Evolutionary conservation across 1,140 invertebrate genomes (phyloP).

Genomic region (Drosophila nasuta): DNA sequence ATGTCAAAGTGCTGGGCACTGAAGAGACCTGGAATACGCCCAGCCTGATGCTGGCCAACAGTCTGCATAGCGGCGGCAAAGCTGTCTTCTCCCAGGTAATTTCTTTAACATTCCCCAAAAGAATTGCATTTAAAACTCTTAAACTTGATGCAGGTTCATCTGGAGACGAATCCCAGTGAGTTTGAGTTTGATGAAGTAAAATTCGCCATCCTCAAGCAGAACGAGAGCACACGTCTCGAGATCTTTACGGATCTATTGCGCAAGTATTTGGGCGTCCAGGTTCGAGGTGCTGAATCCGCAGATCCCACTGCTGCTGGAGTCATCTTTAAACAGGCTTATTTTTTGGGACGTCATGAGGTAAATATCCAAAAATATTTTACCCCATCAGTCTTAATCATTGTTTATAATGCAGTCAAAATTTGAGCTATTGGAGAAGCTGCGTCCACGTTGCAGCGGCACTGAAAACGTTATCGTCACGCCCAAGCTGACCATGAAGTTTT

Average conservation of each 20-base stretch:
- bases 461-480: conserved; percentile 86
- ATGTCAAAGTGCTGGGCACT: conserved; percentile 91
- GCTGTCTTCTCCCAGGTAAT: conserved; percentile 93
- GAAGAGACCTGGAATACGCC: conserved; percentile 95
- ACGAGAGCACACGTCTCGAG: conserved; percentile 89
- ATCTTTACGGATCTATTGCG: conserved; percentile 91
- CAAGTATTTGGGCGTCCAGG: conserved; percentile 89
- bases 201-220: conserved; percentile 87
- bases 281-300: conserved; percentile 61
- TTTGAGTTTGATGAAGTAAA: conserved; percentile 89
- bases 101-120: conserved; percentile 60
- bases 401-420: conserved; percentile 86
- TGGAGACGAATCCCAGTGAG: conserved; percentile 88
- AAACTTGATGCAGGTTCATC: conserved; percentile 86
- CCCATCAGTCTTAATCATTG: neutral
- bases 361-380: conserved; percentile 21
- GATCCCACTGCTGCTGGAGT: conserved; percentile 17
- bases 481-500: conserved; percentile 88
- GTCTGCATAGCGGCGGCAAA: conserved; percentile 88
- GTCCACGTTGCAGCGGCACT: conserved; percentile 85
- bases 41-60: conserved; percentile 90
- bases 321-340: conserved; percentile 89
- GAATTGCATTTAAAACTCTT: neutral
- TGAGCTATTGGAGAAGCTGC: conserved; percentile 87
- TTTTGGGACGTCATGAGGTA: conserved; percentile 92